Percentiles rank a stretch among this genome's conserved stretches.
Evolutionary conservation across 2,113 vertebrate genomes (phyloP).

Genomic region (Oenanthe melanoleuca): DNA sequence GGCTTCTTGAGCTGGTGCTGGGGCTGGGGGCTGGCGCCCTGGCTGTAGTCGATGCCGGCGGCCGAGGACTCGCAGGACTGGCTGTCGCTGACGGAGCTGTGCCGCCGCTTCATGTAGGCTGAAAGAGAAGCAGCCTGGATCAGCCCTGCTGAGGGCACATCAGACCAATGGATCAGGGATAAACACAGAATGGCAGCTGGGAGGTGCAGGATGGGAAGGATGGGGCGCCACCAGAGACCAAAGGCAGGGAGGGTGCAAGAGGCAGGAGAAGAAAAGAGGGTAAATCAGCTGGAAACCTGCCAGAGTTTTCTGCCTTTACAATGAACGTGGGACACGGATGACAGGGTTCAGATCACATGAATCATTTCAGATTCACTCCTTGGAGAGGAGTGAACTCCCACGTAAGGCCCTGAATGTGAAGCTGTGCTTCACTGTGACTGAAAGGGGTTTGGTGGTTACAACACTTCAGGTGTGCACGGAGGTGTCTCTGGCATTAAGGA

Average conservation of each 20-base stretch:
- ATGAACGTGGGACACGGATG: background rate
- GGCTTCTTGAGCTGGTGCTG: slow-evolving; percentile 93
- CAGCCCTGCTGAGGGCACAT: background rate
- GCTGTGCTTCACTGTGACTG: background rate
- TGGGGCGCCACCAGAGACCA: background rate
- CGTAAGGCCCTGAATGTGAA: background rate
- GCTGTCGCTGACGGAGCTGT: slow-evolving; percentile 92
- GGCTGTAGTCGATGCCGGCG: slow-evolving; percentile 83
- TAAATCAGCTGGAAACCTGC: background rate
- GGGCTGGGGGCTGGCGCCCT: slow-evolving; percentile 90
- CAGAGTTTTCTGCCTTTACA: background rate
- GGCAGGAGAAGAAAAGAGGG: background rate
- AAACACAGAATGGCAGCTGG: accelerated
- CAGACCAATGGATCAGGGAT: background rate
- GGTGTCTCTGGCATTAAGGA: background rate
- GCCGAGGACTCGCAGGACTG: slow-evolving; percentile 84
- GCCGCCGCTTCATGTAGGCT: slow-evolving; percentile 96
- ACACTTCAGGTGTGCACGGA: background rate
- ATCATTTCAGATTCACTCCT: background rate
- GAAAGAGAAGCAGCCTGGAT: background rate
- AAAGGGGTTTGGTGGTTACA: background rate
- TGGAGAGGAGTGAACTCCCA: background rate
- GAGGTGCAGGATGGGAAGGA: background rate
- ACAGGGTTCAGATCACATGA: background rate
- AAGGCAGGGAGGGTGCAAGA: background rate